Conservation (phyloP, 2,797 vertebrate species). For the Garrulus glandarius region DNA sequence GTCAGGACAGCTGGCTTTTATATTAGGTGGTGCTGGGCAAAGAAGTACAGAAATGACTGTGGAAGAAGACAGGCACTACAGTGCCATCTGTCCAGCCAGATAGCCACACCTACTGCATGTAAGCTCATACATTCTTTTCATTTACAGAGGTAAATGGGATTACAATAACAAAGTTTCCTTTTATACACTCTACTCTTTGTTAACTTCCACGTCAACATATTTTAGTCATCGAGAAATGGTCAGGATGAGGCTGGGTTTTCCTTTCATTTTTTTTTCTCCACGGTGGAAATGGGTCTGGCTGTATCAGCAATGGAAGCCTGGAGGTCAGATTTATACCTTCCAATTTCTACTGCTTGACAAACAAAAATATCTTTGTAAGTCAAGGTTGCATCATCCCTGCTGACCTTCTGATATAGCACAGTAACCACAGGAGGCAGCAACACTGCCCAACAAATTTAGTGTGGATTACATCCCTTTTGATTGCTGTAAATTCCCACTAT, state of each 20-base stretch:
- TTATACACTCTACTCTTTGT: background rate
- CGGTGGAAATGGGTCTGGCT: background rate
- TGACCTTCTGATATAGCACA: background rate
- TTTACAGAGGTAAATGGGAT: background rate
- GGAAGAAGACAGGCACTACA: background rate
- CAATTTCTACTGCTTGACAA: background rate
- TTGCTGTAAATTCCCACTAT: background rate
- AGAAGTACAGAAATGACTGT: background rate
- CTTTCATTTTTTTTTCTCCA: background rate
- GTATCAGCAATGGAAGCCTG: background rate
- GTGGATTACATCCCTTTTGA: background rate
- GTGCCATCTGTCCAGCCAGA: background rate
- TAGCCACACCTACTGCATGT: background rate
- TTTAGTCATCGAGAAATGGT: background rate
- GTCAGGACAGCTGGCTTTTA: background rate
- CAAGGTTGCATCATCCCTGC: background rate
- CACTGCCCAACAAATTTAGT: background rate
- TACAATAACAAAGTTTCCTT: background rate
- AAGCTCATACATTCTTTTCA: background rate
- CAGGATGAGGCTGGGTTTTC: background rate
- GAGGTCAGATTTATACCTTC: background rate
- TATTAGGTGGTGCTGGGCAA: background rate
- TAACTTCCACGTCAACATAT: background rate
- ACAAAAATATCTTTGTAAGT: background rate
- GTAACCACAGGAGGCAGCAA: background rate